Evolutionary conservation across 1,140 invertebrate species (phyloP), one percentile per base, ranked within the genome.

Genomic region (Dinoponera quadriceps): DNA sequence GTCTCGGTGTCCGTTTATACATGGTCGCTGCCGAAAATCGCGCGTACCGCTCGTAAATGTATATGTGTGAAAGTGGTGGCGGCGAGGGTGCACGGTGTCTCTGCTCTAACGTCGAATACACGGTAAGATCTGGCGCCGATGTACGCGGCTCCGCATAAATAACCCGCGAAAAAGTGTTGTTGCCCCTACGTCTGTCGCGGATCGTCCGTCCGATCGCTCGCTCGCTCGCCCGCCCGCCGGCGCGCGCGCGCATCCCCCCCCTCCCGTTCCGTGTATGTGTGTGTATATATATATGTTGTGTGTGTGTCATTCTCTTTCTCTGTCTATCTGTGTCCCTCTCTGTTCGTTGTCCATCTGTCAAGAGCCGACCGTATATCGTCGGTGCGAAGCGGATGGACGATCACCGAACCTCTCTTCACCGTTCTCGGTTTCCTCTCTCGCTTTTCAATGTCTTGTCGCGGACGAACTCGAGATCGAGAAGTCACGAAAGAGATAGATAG

Each of bases 1-100:
- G 92, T 94, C 38, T 44, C 91, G 91, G 93, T 94, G 93, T 93
- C 85, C 91, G 92, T 91, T 91, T 91, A 89, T 92, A 86, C 91
- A 89, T 90, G 84, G 89, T 92, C 89, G 89, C 88, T 92, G 90
- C 87, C 85, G 73, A 88, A 90, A 91, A 88, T 87, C 88, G 84
- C 85, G 85, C 85, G 59, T 81, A 71, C 88, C 87, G 87, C 88
- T 73, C 80, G 85, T 85, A 89, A 87, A 92, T 92, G 38, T 44
- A 91, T 92, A 92, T 92, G 91, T 91, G 91, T 91, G 87, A 91
- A 91, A 91, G 91, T 89, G 88, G 71, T 85, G 85, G 44, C 59
- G 77, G 44, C 65, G 63, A 57, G 73, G 74, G 69, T 86, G 83
- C 89, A 88, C 91, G 88, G 90, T 84, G 86, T 84, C 77, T 57